phyloP scores from a whole-genome alignment of 2,888 invertebrate genomes.

The Caenorhabditis sp. region DNA sequence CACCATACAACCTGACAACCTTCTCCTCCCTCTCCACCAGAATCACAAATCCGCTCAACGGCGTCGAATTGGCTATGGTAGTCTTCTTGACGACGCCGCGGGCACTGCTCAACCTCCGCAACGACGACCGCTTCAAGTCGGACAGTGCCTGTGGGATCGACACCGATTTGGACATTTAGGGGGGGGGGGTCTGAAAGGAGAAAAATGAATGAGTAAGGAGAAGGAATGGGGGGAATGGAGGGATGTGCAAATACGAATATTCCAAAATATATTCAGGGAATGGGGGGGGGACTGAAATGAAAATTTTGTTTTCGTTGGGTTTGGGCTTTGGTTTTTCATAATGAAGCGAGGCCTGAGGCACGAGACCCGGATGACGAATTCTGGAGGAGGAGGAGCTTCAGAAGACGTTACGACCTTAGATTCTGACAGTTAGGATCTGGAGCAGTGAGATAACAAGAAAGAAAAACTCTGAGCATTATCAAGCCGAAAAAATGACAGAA shows the following conservation, averaged over 20 bases:
- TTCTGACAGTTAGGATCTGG: no score
- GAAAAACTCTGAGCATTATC: slow-evolving; percentile 7
- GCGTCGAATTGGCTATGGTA: slow-evolving; percentile 43
- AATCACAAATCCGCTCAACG: slow-evolving; percentile 71
- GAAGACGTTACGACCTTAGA: no score
- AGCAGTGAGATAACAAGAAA: not conserved
- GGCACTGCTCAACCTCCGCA: slow-evolving; percentile 64
- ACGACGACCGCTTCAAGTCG: slow-evolving; percentile 66
- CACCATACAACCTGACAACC: slow-evolving; percentile 62
- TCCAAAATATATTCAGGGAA: slow-evolving; percentile 1
- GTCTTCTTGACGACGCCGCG: slow-evolving; percentile 26
- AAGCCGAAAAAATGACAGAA: slow-evolving; percentile 54
- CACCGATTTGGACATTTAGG: slow-evolving; percentile 68
- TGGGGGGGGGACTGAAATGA: no score
- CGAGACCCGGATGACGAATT: no score
- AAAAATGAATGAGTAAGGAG: not conserved
- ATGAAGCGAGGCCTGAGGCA: no score
- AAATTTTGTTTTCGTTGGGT: slow-evolving; percentile 36
- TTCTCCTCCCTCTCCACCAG: slow-evolving; percentile 64
- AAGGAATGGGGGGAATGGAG: not conserved
- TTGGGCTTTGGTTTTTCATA: no score
- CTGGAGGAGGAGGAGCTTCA: no score
- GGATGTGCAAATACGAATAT: slow-evolving; percentile 18
- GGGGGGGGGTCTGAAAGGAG: not conserved
- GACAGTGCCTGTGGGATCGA: slow-evolving; percentile 72